Evolutionary conservation across 2,888 invertebrate genomes (phyloP).

Genomic region (Schizaphis graminum): DNA sequence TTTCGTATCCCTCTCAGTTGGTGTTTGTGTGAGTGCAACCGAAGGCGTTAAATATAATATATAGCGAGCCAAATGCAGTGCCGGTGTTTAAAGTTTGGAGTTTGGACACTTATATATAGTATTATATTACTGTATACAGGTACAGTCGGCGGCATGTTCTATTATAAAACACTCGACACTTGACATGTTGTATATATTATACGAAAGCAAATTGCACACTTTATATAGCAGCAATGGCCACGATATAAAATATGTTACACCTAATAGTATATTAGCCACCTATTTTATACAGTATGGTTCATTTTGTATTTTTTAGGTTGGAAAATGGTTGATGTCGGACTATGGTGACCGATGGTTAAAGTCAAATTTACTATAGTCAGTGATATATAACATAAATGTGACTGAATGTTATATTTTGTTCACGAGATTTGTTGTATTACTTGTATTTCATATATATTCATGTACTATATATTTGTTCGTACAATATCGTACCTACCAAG

Average conservation of each 20-base stretch:
- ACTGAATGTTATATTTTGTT: background rate
- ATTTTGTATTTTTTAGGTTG: background rate
- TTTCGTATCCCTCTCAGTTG: background rate
- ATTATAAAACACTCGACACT: constrained; percentile 18
- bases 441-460: background rate
- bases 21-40: background rate
- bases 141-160: background rate
- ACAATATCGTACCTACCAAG: background rate
- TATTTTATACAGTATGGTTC: background rate
- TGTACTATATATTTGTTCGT: background rate
- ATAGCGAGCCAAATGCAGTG: background rate
- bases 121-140: background rate
- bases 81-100: constrained; percentile 29
- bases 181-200: background rate
- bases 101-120: constrained; percentile 10
- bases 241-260: background rate
- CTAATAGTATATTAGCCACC: background rate
- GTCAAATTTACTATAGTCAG: background rate
- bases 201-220: background rate
- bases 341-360: background rate
- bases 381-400: background rate
- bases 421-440: background rate
- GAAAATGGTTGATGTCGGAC: background rate
- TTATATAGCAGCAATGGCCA: background rate
- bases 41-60: constrained; percentile 5